Conservation (phyloP, 1,140 invertebrate species). For the Tetraneura akinire region DNA sequence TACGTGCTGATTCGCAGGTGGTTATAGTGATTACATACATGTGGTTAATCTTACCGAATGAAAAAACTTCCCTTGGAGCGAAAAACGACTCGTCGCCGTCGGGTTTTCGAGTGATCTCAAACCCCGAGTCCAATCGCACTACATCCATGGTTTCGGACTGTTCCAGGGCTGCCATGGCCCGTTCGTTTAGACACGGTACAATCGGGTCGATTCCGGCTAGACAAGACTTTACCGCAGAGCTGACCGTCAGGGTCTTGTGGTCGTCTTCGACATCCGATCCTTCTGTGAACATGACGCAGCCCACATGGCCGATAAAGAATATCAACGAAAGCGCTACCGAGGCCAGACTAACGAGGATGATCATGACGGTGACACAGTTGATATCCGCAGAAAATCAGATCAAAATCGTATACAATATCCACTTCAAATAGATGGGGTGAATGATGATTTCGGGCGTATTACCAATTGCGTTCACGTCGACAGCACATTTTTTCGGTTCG, state of each 20-base stretch:
- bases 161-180: conserved; percentile 27
- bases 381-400: too few species aligned
- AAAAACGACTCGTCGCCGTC: neutral
- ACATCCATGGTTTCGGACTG: neutral
- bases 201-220: neutral
- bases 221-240: neutral
- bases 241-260: neutral
- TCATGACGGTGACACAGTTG: neutral
- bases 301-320: neutral
- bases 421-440: too few species aligned
- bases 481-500: too few species aligned
- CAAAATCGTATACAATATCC: too few species aligned
- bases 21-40: too few species aligned
- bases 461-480: too few species aligned
- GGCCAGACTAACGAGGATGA: neutral
- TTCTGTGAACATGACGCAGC: conserved; percentile 2
- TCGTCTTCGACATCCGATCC: neutral
- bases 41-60: neutral
- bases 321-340: neutral
- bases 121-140: neutral
- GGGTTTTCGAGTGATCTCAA: neutral
- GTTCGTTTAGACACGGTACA: conserved; percentile 22
- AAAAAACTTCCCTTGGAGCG: conserved; percentile 2
- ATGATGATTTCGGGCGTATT: too few species aligned
- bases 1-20: too few species aligned